Percentiles rank a stretch among this genome's conserved stretches.
phyloP scores from a whole-genome alignment of 2,797 vertebrate genomes.

The Coracias cyanogaster region DNA sequence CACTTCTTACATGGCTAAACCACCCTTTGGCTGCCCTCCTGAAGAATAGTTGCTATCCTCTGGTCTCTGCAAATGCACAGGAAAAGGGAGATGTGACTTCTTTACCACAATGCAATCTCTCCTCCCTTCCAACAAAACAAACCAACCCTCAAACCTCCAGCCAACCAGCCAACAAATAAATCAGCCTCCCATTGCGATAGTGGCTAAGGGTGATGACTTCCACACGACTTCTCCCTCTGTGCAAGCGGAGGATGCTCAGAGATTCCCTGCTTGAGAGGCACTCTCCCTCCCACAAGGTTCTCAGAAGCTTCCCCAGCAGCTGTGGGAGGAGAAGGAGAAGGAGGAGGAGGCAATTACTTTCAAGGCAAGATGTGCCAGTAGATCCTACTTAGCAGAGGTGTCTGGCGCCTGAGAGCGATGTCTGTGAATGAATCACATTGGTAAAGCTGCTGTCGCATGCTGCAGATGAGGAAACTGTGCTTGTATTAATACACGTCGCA shows the following conservation, averaged over 20 bases:
- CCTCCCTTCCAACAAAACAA: not conserved
- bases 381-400: not conserved
- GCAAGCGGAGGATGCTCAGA: not conserved
- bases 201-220: not conserved
- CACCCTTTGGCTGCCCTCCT: not conserved
- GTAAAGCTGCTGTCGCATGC: not conserved
- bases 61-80: not conserved
- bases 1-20: not conserved
- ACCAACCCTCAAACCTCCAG: not conserved
- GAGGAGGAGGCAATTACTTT: not conserved
- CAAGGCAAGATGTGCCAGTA: not conserved
- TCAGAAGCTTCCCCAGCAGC: not conserved
- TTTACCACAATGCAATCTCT: fast-evolving
- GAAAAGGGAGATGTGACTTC: not conserved
- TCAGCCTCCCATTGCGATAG: not conserved
- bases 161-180: not conserved
- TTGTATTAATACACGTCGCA: not conserved
- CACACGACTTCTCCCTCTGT: not conserved
- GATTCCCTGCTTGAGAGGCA: not conserved
- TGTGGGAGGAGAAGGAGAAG: not conserved
- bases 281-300: not conserved
- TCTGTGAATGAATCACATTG: not conserved
- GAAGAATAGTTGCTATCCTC: not conserved
- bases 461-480: not conserved
- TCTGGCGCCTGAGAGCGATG: not conserved